A percentile compares a stretch with the other conserved stretches of the same genome.
Evolutionary conservation across 2,797 vertebrate species (phyloP).

Genomic region (Platalea minor): DNA sequence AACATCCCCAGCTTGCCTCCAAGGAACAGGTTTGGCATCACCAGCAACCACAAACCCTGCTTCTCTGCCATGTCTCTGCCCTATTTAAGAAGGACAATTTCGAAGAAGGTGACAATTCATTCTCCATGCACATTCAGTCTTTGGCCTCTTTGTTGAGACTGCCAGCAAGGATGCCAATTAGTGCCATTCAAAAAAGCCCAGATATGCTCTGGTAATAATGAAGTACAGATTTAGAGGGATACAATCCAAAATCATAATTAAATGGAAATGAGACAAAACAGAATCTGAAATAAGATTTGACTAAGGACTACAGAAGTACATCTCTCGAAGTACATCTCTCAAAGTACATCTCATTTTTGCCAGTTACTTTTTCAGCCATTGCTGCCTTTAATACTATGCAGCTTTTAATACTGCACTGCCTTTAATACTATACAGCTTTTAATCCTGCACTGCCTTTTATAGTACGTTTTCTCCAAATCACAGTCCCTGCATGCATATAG

Average conservation of each 20-base stretch:
- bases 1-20: background rate
- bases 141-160: slow-evolving; percentile 66
- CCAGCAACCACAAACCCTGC: background rate
- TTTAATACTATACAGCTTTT: background rate
- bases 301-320: slow-evolving; percentile 11
- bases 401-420: background rate
- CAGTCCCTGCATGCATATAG: background rate
- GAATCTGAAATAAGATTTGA: slow-evolving; percentile 59
- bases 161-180: slow-evolving; percentile 60
- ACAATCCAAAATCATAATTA: slow-evolving; percentile 70
- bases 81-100: background rate
- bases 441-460: background rate
- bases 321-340: slow-evolving; percentile 9
- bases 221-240: slow-evolving; percentile 62
- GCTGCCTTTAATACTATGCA: background rate
- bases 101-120: slow-evolving; percentile 14
- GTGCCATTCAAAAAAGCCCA: slow-evolving; percentile 53
- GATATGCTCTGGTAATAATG: slow-evolving; percentile 61
- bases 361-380: slow-evolving; percentile 1
- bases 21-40: background rate
- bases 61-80: background rate
- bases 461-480: background rate
- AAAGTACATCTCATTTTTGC: slow-evolving; percentile 8
- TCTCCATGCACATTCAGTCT: background rate
- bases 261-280: slow-evolving; percentile 63